phyloP scores from a whole-genome alignment of 2,888 invertebrate genomes.

The Loripinus fragilis region DNA sequence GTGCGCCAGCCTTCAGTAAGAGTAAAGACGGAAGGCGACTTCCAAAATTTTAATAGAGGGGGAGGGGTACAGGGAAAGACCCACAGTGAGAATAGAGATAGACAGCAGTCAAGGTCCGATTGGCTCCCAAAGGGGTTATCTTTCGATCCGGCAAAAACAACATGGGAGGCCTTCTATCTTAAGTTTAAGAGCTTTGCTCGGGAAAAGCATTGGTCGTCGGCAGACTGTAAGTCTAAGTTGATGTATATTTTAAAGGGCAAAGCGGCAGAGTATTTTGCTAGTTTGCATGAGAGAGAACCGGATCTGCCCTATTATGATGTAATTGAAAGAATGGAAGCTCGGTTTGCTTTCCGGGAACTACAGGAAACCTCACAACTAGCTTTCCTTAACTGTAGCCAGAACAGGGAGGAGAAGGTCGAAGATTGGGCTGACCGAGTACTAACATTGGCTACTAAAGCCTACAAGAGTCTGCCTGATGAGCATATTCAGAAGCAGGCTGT shows the following conservation, averaged over 20 bases:
- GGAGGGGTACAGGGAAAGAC: too few species aligned
- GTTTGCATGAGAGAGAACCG: not conserved
- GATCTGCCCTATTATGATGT: not conserved
- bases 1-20: too few species aligned
- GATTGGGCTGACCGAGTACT: slow-evolving; percentile 29
- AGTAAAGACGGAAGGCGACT: too few species aligned
- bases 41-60: too few species aligned
- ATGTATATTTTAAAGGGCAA: slow-evolving; percentile 9
- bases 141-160: not conserved
- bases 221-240: not conserved
- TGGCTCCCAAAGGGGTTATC: not conserved
- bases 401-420: slow-evolving; percentile 2
- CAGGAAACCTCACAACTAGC: slow-evolving; percentile 22
- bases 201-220: not conserved
- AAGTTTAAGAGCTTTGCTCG: slow-evolving; percentile 9
- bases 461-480: not conserved
- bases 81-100: too few species aligned
- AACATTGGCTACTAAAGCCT: not conserved
- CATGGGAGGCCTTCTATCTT: not conserved
- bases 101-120: not conserved
- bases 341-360: too few species aligned
- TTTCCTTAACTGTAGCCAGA: not conserved
- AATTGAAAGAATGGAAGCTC: too few species aligned
- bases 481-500: slow-evolving; percentile 23
- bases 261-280: slow-evolving; percentile 18